Conservation (phyloP, 2,113 vertebrate genomes). For the Gallinago undulata region DNA sequence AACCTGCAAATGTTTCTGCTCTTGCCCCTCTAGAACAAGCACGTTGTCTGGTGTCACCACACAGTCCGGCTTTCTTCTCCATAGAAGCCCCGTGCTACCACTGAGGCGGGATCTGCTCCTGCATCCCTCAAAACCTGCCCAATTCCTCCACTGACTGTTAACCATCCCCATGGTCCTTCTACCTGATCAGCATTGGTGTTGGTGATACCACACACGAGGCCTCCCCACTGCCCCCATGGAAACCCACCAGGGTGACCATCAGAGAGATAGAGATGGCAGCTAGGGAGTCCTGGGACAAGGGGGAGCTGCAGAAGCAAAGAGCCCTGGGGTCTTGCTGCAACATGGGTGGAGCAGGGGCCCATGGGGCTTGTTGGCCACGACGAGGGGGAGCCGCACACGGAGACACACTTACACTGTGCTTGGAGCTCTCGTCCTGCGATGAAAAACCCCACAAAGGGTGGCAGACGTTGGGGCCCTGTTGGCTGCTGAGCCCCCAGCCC, state of each 20-base stretch:
- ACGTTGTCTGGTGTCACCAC: accelerated
- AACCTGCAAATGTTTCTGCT: accelerated
- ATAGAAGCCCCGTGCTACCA: neutral
- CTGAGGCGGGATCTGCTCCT: neutral
- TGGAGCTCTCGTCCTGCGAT: neutral
- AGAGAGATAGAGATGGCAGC: accelerated
- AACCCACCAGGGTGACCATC: neutral
- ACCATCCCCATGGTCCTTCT: neutral
- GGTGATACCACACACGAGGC: accelerated
- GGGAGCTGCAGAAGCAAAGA: too few relatives aligned
- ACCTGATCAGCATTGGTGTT: accelerated
- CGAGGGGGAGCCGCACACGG: accelerated
- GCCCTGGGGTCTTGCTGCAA: neutral
- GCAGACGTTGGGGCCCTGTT: neutral
- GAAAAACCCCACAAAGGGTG: neutral
- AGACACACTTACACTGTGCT: neutral
- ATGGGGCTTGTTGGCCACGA: accelerated
- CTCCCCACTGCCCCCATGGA: accelerated
- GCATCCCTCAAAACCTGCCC: neutral
- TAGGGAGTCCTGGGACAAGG: neutral
- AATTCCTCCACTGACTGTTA: accelerated
- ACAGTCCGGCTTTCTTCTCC: neutral
- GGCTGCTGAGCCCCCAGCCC: neutral
- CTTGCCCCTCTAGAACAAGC: neutral
- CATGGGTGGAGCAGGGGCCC: neutral